Conservation (phyloP, 2,797 vertebrate species). For the Spinus pinus region DNA sequence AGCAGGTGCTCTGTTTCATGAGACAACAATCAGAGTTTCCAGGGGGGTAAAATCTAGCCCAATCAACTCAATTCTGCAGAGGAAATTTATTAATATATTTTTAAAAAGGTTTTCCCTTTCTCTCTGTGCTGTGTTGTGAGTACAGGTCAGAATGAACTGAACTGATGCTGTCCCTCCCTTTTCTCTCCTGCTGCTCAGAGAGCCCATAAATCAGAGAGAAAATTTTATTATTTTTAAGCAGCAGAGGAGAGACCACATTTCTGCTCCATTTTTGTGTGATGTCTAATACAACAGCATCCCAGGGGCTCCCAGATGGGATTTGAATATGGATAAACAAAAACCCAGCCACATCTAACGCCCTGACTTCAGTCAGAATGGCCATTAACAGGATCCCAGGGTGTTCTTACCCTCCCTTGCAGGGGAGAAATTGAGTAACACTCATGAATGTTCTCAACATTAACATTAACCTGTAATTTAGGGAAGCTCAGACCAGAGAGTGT, state of each 20-base stretch:
- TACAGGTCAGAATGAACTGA: neutral
- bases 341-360: neutral
- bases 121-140: neutral
- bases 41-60: neutral
- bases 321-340: neutral
- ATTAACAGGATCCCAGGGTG: neutral
- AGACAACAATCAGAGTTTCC: neutral
- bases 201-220: neutral
- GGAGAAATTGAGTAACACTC: neutral
- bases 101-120: neutral
- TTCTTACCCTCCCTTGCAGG: neutral
- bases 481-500: accelerated
- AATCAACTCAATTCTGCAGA: neutral
- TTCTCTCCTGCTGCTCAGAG: neutral
- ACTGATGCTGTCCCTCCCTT: neutral
- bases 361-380: neutral
- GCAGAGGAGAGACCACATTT: neutral
- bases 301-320: neutral
- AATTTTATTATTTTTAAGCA: neutral
- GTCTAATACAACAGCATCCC: neutral
- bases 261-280: neutral
- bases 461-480: neutral
- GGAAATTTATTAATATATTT: neutral
- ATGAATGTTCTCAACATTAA: neutral
- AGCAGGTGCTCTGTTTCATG: neutral